A percentile compares a stretch with the other conserved stretches of the same genome.
These are phyloP conservation scores for Ophion slaviceki DNA, from an alignment of 2,888 invertebrate species.

Conservation along the genomic window DNA sequence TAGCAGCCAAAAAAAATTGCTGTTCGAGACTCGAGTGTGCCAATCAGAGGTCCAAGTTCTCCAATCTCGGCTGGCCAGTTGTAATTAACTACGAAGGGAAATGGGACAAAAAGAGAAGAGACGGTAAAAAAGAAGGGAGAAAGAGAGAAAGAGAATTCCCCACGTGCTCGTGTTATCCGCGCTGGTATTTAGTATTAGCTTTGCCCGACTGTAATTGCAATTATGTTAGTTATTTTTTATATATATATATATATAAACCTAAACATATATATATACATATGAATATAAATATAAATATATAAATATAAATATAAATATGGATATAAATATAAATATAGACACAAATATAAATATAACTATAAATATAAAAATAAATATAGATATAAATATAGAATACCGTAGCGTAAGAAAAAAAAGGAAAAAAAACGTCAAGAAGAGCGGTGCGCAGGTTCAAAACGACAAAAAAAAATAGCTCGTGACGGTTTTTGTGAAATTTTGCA, in stretches of 20 bases:
- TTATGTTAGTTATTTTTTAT: conserved; percentile 71
- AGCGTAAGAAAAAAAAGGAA: conserved; percentile 26
- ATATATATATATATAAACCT: conserved; percentile 25
- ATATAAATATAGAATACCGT: conserved; percentile 27
- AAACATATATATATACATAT: conserved; percentile 17
- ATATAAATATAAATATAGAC: conserved; percentile 54
- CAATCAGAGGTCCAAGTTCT: conserved; percentile 49
- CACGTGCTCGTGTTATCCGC: conserved; percentile 59
- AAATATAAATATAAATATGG: conserved; percentile 44
- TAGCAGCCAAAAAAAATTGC: conserved; percentile 1
- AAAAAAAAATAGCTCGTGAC: conserved; percentile 5
- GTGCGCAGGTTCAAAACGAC: conserved; percentile 38
- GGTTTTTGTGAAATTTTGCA: conserved; percentile 16
- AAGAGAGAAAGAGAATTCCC: conserved; percentile 39
- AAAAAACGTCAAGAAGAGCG: conserved; percentile 22
- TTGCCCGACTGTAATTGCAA: conserved; percentile 67
- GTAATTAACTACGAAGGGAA: conserved; percentile 45
- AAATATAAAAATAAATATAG: conserved; percentile 17
- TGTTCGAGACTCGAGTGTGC: conserved; percentile 38
- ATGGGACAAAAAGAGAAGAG: conserved; percentile 21
- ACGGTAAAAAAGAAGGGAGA: conserved; percentile 7
- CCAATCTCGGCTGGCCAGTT: conserved; percentile 51
- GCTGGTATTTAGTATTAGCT: conserved; percentile 64
- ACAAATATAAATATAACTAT: conserved; percentile 26
- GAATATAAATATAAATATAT: conserved; percentile 13